A percentile compares a stretch with the other conserved stretches of the same genome.
Evolutionary conservation across 2,113 vertebrate species (phyloP).

Genomic region (Pelecanoides urinatrix): DNA sequence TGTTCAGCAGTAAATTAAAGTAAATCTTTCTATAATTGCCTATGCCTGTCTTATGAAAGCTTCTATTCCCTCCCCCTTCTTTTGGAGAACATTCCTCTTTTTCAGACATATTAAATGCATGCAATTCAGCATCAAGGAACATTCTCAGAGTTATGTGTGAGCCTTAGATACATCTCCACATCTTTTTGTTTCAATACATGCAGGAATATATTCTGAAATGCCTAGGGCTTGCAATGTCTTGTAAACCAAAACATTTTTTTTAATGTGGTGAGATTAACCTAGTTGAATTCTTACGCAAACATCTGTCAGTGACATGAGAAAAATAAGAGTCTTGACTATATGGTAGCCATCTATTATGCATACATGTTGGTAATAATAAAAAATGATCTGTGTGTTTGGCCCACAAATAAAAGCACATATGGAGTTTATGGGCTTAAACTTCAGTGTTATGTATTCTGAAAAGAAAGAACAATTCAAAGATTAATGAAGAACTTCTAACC

Average conservation of each 20-base stretch:
- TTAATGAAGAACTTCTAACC: neutral
- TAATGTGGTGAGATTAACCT: neutral
- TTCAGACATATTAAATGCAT: neutral
- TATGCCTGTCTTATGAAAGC: neutral
- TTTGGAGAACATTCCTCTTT: neutral
- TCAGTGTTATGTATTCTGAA: neutral
- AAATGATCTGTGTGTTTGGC: neutral
- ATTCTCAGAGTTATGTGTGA: neutral
- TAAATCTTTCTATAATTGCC: neutral
- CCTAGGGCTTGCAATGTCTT: neutral
- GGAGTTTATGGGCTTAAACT: neutral
- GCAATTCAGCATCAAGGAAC: neutral
- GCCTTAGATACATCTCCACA: neutral
- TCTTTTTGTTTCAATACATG: neutral
- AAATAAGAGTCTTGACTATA: neutral
- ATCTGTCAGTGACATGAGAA: constrained; percentile 13
- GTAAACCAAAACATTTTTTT: neutral
- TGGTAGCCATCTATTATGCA: neutral
- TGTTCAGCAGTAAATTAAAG: neutral
- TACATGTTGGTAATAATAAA: constrained; percentile 15
- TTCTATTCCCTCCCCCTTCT: neutral
- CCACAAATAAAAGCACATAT: neutral
- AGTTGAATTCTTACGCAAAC: constrained; percentile 20
- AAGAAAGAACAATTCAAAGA: neutral
- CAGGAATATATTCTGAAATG: neutral